phyloP scores from a whole-genome alignment of 2,113 vertebrate genomes.

The Calidris pugnax region DNA sequence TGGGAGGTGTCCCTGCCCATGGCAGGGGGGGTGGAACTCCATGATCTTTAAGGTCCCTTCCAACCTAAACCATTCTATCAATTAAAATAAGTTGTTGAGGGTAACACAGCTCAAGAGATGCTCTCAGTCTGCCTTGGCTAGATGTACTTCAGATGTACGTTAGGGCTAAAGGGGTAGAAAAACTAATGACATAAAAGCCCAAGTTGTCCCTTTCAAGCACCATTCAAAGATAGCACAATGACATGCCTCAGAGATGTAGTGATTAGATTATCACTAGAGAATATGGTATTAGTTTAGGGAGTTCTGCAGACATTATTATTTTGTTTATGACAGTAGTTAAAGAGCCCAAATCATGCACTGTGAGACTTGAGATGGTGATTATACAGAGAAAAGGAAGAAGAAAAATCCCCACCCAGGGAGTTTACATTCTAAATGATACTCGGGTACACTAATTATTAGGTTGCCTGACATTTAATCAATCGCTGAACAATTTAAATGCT shows the following conservation, averaged over 20 bases:
- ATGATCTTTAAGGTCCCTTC: background rate
- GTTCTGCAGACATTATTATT: constrained; percentile 14
- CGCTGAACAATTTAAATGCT: background rate
- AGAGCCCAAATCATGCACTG: background rate
- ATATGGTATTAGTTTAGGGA: constrained; percentile 7
- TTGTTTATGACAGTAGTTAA: constrained; percentile 32
- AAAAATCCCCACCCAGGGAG: constrained; percentile 25
- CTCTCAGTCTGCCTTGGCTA: background rate
- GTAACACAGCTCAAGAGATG: rapidly evolving
- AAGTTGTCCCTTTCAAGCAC: background rate
- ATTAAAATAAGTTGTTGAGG: background rate
- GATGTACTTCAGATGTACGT: background rate
- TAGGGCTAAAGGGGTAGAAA: background rate
- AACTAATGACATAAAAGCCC: background rate
- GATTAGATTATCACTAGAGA: constrained; percentile 33
- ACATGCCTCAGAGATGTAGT: background rate
- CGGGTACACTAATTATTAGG: constrained; percentile 57
- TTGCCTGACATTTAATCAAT: constrained; percentile 65
- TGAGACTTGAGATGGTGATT: constrained; percentile 28
- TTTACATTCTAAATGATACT: constrained; percentile 50
- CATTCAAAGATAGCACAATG: background rate
- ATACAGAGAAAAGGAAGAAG: constrained; percentile 5
- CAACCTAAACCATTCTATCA: background rate
- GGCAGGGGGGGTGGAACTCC: background rate
- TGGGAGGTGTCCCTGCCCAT: background rate